A percentile compares a stretch with the other conserved stretches of the same genome.
These are phyloP conservation scores for Leucophenga maculata DNA, from an alignment of 2,888 invertebrate genomes.

Conservation along the genomic window DNA sequence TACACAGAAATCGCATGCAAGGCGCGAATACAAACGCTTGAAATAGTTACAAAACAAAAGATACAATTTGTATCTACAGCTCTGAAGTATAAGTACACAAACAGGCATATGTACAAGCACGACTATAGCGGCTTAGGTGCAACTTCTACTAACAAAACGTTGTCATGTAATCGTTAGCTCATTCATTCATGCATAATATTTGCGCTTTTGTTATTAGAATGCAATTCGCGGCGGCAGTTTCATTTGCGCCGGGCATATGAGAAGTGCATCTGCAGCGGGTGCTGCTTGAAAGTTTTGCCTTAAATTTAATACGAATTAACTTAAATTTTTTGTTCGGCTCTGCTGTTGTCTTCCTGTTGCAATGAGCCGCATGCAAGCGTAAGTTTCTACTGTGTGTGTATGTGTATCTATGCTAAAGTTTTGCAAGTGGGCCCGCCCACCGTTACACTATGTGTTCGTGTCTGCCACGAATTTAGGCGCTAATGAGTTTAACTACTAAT, in stretches of 20 bases:
- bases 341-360: no score
- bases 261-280: conserved; percentile 46
- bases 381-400: conserved; percentile 39
- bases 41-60: conserved; percentile 34
- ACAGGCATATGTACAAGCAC: neutral
- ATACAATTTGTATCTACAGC: conserved; percentile 1
- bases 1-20: conserved; percentile 11
- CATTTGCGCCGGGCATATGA: conserved; percentile 56
- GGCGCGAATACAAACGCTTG: no score
- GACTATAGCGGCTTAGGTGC: no score
- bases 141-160: no score
- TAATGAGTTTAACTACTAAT: conserved; percentile 45
- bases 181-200: conserved; percentile 37
- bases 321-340: no score
- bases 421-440: neutral
- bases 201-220: conserved; percentile 55
- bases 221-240: conserved; percentile 48
- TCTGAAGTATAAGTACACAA: neutral
- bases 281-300: no score
- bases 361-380: conserved; percentile 67
- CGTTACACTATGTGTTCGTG: conserved; percentile 15
- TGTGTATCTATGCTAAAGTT: conserved; percentile 11
- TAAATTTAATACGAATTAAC: no score
- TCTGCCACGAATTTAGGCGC: conserved; percentile 45
- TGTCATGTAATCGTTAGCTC: conserved; percentile 15